Conservation (phyloP, 1,140 invertebrate genomes). For the Araneus ventricosus region DNA sequence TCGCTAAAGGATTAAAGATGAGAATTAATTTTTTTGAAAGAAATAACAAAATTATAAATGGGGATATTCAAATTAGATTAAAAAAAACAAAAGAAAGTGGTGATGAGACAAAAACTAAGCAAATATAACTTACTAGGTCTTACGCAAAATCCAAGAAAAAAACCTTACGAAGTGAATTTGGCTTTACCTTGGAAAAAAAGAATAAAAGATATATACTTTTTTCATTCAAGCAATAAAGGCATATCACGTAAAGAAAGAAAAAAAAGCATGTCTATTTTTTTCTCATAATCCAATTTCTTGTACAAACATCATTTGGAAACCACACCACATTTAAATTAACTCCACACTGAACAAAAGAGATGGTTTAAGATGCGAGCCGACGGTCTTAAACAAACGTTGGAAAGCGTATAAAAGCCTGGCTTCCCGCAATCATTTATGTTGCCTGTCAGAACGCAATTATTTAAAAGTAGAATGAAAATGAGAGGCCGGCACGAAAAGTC, state of each 20-base stretch:
- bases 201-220: neutral
- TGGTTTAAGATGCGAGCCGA: neutral
- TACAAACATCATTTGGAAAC: slow-evolving; percentile 7
- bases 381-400: neutral
- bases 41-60: too few species aligned
- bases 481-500: neutral
- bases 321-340: slow-evolving; percentile 12
- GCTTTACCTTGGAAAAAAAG: slow-evolving; percentile 27
- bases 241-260: neutral
- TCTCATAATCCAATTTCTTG: neutral
- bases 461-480: slow-evolving; percentile 47
- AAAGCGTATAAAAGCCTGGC: neutral
- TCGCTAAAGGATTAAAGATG: neutral
- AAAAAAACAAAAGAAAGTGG: too few species aligned
- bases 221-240: neutral
- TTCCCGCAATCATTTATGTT: neutral
- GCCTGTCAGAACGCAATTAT: slow-evolving; percentile 52
- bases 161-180: neutral
- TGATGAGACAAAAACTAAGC: too few species aligned
- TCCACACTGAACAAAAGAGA: neutral
- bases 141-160: neutral
- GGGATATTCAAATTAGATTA: too few species aligned
- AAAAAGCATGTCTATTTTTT: neutral
- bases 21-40: too few species aligned
- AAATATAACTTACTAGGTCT: neutral